Conservation (phyloP, 1,140 invertebrate species). For the Atta texana region DNA sequence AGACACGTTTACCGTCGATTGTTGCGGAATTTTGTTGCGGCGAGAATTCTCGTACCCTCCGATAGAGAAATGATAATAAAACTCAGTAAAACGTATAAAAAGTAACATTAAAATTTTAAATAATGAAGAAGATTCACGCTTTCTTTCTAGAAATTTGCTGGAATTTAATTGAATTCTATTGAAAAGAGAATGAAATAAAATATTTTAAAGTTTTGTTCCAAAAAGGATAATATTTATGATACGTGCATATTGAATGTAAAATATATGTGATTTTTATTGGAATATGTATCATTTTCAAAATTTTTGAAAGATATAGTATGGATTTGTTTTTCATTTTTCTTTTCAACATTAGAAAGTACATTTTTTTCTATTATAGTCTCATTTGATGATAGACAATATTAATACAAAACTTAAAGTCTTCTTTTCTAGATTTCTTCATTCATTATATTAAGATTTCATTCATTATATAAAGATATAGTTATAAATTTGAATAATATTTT, state of each 20-base stretch:
- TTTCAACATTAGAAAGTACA: not conserved
- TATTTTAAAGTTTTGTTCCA: not conserved
- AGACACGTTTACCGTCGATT: slow-evolving; percentile 56
- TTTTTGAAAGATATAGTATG: not conserved
- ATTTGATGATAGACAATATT: not conserved
- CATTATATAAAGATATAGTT: not conserved
- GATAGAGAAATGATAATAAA: not conserved
- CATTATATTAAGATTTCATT: not conserved
- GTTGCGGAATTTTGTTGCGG: slow-evolving; percentile 28
- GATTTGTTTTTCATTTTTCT: not conserved
- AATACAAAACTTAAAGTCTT: not conserved
- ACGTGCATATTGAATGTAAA: slow-evolving; percentile 3
- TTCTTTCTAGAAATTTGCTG: not conserved
- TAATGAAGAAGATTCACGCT: not conserved
- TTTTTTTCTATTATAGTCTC: not conserved
- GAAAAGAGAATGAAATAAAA: not conserved
- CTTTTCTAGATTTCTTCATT: not conserved
- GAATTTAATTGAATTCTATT: not conserved
- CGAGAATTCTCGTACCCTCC: not conserved
- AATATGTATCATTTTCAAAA: slow-evolving; percentile 7
- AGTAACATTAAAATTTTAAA: not conserved
- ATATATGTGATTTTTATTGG: not conserved
- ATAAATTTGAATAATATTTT: not conserved
- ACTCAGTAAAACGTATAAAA: not conserved
- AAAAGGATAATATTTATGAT: not conserved